Base-by-base conservation (phyloP, 2,113 vertebrate genomes). In the Oreochromis spilurus region DNA sequence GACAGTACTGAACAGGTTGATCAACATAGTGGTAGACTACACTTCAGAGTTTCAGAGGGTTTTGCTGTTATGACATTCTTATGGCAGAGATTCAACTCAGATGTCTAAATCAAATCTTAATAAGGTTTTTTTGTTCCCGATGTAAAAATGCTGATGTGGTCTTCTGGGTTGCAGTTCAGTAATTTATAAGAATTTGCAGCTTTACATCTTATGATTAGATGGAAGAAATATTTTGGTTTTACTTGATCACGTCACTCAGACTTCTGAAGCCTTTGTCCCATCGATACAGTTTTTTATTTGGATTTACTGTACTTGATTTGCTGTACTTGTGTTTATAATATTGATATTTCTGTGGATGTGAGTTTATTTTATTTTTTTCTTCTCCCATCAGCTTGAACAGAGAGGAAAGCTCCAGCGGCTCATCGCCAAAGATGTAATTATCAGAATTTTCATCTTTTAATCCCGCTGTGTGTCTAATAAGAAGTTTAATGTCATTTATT, bases 361-460 rank as follows among this genome's bases (percentile, higher is more conserved):
- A 72, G 34, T 72, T 70, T 10, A 45, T 45, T 45, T 72, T 43
- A 40, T 62, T 65, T 43, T 72, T 45, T 72, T 8, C 21, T 72
- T 45, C 19, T 1, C 82, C 50, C 21, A 43, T 24, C 93, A 99
- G 98, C 94, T 99, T 9, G 98, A 99, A 91, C 98, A 99, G 93
- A 97, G 95, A 93, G 98, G 98, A 83, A 98, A 95, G 78, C 96
- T 99, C 34, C 97, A 98, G 94, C 97, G 98, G 62, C 94, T 95
- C 1, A 95, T 99, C 14, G 98, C 98, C 84, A 97, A 97, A 93
- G 97, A 97, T 62, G 99, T 99, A 93, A 97, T 97, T 94, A n/a
- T 29, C 5, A 24, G 3, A 60, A 31, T 29, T 43, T 82, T 45
- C 5, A 13, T 60, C 24, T 21, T 60, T 57, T 1, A 14, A 2